These are phyloP conservation scores for Epicauta chinensis DNA, from an alignment of 1,140 invertebrate genomes.

Conservation along the genomic window DNA sequence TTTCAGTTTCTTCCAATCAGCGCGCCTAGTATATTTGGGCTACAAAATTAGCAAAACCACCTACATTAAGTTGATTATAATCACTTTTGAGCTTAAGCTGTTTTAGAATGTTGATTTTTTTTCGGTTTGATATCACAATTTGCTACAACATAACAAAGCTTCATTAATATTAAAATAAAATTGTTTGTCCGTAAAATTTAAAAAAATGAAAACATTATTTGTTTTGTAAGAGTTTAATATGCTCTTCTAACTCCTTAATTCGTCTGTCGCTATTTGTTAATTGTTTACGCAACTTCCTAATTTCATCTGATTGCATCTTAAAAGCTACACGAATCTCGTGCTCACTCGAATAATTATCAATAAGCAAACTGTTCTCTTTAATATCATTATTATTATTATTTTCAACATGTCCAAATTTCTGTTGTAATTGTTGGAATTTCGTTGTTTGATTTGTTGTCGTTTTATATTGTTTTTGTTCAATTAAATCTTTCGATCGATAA, in stretches of 20 bases:
- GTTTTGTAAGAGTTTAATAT: constrained; percentile 51
- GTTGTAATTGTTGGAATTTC: constrained; percentile 68
- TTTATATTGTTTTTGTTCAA: constrained; percentile 64
- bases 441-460: constrained; percentile 68
- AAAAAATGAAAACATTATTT: too few relatives aligned
- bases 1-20: too few relatives aligned
- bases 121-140: too few relatives aligned
- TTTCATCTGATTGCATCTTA: constrained; percentile 69
- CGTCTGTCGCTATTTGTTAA: constrained; percentile 66
- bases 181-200: too few relatives aligned
- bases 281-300: constrained; percentile 66
- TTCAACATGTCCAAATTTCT: constrained; percentile 59
- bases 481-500: constrained; percentile 57
- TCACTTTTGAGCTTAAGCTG: too few relatives aligned
- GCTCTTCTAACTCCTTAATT: constrained; percentile 70
- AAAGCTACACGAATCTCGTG: constrained; percentile 65
- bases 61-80: too few relatives aligned
- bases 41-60: too few relatives aligned
- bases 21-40: too few relatives aligned
- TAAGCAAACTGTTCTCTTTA: constrained; percentile 48
- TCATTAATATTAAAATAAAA: too few relatives aligned
- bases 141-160: too few relatives aligned
- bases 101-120: too few relatives aligned
- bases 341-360: constrained; percentile 50
- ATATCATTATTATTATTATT: constrained; percentile 44